phyloP scores from a whole-genome alignment of 2,888 invertebrate species.

The Drosophila paracracens region DNA sequence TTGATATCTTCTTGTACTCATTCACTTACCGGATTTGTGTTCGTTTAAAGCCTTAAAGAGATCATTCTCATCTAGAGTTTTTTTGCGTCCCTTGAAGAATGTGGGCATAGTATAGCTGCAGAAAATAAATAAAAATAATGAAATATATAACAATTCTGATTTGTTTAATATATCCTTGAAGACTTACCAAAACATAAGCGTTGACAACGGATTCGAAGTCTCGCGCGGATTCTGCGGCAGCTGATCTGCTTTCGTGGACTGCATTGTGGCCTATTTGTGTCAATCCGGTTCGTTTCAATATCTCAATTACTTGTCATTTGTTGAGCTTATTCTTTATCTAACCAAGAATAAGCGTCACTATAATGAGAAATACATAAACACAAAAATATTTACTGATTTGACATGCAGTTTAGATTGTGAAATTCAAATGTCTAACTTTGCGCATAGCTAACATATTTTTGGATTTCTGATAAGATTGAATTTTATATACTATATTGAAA shows the following conservation, averaged over 20 bases:
- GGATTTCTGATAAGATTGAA: slow-evolving; percentile 22
- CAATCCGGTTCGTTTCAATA: slow-evolving; percentile 41
- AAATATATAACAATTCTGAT: background rate
- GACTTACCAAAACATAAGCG: slow-evolving; percentile 87
- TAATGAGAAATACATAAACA: slow-evolving; percentile 22
- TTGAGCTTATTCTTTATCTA: slow-evolving; percentile 28
- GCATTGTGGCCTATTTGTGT: slow-evolving; percentile 72
- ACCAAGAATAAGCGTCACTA: slow-evolving; percentile 52
- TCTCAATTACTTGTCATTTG: slow-evolving; percentile 58
- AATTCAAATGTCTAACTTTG: background rate
- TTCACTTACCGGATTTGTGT: slow-evolving; percentile 88
- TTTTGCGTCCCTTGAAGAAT: slow-evolving; percentile 90
- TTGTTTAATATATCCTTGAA: background rate
- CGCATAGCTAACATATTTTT: background rate
- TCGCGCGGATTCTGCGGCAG: slow-evolving; percentile 87
- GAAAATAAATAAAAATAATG: background rate
- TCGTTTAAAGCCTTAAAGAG: slow-evolving; percentile 89
- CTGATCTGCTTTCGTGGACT: slow-evolving; percentile 84
- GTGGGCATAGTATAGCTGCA: slow-evolving; percentile 91
- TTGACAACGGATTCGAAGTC: slow-evolving; percentile 87
- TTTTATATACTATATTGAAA: background rate
- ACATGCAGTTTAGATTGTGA: background rate
- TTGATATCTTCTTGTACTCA: background rate
- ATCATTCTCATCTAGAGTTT: slow-evolving; percentile 90
- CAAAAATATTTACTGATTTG: slow-evolving; percentile 6